Evolutionary conservation across 2,888 invertebrate genomes (phyloP).

Genomic region (Agrochola macilenta): DNA sequence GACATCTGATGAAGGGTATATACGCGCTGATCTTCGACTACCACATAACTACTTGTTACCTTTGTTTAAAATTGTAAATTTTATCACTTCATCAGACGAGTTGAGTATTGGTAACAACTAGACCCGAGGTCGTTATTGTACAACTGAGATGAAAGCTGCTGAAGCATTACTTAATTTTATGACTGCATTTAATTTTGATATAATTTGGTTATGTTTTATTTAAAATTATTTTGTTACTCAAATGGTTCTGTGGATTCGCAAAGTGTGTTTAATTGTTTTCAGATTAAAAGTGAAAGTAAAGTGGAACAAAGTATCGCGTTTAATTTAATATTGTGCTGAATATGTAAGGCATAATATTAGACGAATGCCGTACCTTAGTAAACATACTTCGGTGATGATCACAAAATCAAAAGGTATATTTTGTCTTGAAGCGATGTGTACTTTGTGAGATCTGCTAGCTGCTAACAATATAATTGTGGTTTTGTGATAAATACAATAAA

Average conservation of each 20-base stretch:
- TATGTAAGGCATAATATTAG: slow-evolving; percentile 21
- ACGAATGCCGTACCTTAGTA: slow-evolving; percentile 27
- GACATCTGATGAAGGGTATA: slow-evolving; percentile 36
- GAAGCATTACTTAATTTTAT: slow-evolving; percentile 83
- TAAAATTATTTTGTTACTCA: slow-evolving; percentile 80
- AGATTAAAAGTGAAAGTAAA: slow-evolving; percentile 32
- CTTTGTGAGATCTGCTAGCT: slow-evolving; percentile 87
- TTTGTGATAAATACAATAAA: slow-evolving; percentile 90
- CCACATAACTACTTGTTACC: slow-evolving; percentile 55
- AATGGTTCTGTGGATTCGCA: slow-evolving; percentile 75
- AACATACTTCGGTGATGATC: slow-evolving; percentile 76
- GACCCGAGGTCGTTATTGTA: slow-evolving; percentile 70
- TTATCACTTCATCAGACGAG: slow-evolving; percentile 41
- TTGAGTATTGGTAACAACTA: slow-evolving; percentile 57
- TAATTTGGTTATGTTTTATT: slow-evolving; percentile 81
- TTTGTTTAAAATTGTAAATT: slow-evolving; percentile 45
- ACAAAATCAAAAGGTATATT: slow-evolving; percentile 77
- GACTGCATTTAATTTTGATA: slow-evolving; percentile 81
- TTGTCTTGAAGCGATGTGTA: slow-evolving; percentile 79
- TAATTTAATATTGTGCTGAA: slow-evolving; percentile 29
- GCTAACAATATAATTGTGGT: slow-evolving; percentile 89
- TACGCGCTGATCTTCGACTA: slow-evolving; percentile 39
- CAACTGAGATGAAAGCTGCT: slow-evolving; percentile 84
- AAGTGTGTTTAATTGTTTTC: slow-evolving; percentile 69
- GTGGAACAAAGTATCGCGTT: slow-evolving; percentile 11